Evolutionary conservation across 1,140 invertebrate species (phyloP).

Genomic region (Platyscapa corneri): DNA sequence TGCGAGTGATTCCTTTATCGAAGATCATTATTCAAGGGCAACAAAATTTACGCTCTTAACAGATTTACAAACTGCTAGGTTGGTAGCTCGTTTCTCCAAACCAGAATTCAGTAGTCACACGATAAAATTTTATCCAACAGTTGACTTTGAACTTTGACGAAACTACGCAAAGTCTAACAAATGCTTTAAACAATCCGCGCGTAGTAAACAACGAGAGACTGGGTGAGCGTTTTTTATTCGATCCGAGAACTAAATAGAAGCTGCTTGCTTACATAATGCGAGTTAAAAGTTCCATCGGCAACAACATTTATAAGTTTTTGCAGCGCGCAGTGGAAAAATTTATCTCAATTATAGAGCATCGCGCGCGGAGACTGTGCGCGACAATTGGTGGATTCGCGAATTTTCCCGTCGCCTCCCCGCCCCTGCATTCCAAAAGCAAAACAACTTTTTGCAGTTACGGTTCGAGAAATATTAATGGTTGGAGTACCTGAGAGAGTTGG

Average conservation of each 20-base stretch:
- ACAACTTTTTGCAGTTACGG: background rate
- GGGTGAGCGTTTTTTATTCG: background rate
- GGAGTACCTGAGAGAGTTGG: constrained; percentile 64
- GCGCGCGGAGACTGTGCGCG: no score
- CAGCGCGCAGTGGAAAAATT: no score
- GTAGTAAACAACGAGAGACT: background rate
- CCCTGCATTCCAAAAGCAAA: no score
- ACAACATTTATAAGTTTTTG: no score
- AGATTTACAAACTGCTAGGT: background rate
- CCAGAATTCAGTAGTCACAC: background rate
- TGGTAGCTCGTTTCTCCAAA: background rate
- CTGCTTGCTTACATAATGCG: no score
- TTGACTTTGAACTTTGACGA: background rate
- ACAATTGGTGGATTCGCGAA: no score
- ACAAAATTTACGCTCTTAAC: no score
- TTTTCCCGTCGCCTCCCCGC: no score
- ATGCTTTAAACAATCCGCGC: background rate
- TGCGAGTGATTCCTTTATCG: no score
- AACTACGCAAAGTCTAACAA: background rate
- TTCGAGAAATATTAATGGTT: background rate
- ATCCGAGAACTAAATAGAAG: background rate
- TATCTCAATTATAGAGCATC: no score
- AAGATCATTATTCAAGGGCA: no score
- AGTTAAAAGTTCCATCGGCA: no score
- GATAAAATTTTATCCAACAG: background rate